Evolutionary conservation across 2,888 invertebrate genomes (phyloP), one percentile per base, ranked within the genome.

Genomic region (Pomacea canaliculata): DNA sequence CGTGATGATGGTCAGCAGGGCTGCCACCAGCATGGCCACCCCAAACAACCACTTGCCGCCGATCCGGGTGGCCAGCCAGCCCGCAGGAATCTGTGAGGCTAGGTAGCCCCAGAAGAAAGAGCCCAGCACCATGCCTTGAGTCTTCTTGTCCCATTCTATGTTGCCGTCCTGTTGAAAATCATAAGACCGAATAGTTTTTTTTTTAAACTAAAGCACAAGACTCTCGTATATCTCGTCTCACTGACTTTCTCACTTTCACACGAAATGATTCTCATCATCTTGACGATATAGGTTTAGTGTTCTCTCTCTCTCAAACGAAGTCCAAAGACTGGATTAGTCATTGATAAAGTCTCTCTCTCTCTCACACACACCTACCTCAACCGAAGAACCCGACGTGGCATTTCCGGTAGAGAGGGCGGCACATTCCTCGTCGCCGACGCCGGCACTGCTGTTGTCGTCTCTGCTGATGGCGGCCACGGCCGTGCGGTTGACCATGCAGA

Each of bases 401-500:
- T 51, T 51, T 7, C 48, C 70, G 18, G 23, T 70, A 49, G 70
- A 37, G 18, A 23, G 23, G 51, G 51, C 67, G 49, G 48, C 65
- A 67, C 49, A 70, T 49, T 63, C 37, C 19, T 16, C 10, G 2
- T 56, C 19, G 18, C 63, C 37, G 49, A 16, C 18, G 48, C 19
- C 27, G 46, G 4, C 9, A 65, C 51, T 75, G 74, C 13, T 46
- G 37, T 18, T 13, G 49, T 37, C 69, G 51, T 2, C 37, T 37
- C 67, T 71, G 70, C 46, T 46, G 66, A 62, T 71, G 19, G 71
- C 19, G 62, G 78, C 78, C n/a, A 87, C 60, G 23, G 87, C 88
- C 73, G 90, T 89, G 8, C 88, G 86, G 78, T 91, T 92, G 23
- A 93, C 92, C 93, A 93, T 93, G 83, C 80, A 80, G 37, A 80